phyloP scores from a whole-genome alignment of 2,797 vertebrate species.

The Coccyzus lansbergi region DNA sequence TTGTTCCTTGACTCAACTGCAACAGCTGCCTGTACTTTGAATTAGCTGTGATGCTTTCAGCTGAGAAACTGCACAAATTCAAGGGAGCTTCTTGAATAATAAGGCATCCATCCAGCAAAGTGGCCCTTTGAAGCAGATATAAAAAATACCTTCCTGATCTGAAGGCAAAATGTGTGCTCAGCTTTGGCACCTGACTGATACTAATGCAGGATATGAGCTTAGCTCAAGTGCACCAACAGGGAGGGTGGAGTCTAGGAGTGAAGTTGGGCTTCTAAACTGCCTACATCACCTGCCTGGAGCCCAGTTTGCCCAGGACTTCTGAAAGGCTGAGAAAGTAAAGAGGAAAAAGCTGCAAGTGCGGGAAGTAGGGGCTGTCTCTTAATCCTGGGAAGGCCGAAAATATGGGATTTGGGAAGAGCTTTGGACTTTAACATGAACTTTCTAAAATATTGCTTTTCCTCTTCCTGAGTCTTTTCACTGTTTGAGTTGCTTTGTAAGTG shows the following conservation, averaged over 20 bases:
- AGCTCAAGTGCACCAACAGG: neutral
- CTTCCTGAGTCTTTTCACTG: neutral
- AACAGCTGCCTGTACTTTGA: neutral
- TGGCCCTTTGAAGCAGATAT: slow-evolving; percentile 18
- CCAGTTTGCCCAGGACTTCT: neutral
- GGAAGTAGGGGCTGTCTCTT: neutral
- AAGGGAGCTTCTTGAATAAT: neutral
- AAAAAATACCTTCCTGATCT: neutral
- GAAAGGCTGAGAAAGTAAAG: neutral
- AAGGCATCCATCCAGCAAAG: neutral
- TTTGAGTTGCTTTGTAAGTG: neutral
- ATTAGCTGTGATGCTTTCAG: slow-evolving; percentile 42
- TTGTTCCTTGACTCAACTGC: neutral
- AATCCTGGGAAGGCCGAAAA: neutral
- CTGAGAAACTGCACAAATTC: neutral
- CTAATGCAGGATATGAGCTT: neutral
- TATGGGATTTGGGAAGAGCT: neutral
- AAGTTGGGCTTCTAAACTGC: neutral
- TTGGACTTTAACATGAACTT: no score
- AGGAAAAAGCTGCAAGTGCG: neutral
- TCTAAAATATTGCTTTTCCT: neutral
- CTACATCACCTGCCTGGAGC: neutral
- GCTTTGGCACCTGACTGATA: neutral
- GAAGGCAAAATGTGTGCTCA: neutral
- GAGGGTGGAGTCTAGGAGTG: neutral